Evolutionary conservation across 2,888 invertebrate species (phyloP), one percentile per base, ranked within the genome.

Genomic region (Chirona hameri): DNA sequence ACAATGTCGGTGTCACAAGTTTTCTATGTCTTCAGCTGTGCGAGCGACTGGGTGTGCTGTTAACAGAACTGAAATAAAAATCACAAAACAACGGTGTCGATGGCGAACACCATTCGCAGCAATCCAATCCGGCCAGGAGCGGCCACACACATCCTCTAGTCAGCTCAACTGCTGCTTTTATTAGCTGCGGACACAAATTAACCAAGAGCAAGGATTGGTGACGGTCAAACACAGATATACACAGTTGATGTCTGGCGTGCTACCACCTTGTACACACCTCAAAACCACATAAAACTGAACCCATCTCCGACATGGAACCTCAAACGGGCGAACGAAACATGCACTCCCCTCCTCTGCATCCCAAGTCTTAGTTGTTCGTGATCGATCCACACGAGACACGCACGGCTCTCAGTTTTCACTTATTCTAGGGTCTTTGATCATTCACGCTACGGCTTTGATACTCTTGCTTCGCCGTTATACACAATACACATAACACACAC

Each of bases 1-100:
- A 21, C 76, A 76, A 9, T 76, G 31, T 76, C 29, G 76, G 76
- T 76, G 76, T 76, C 76, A 76, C 76, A 76, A 39, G 76, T 76
- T 76, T 76, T 76, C 31, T 76, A 76, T 76, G 76, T 76, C 27
- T 76, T 21, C 39, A 76, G 21, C 31, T 39, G 76, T 24, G 39
- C 10, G 39, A 29, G 29, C 12, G 76, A 18, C 76, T 39, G 39
- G 76, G 31, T 76, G 76, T 76, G 24, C 14, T 76, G 76, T 76
- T 21, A 24, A 76, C 21, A 1, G 76, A 69, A 76, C 76, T 76
- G 14, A 29, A 76, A 76, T 76, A 76, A 39, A 76, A 69, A 69
- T 29, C 69, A 69, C 69, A 69, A 69, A 69, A 69, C 29, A 69
- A n/a, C 14, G 18, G 18, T 18, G 21, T 18, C 48, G 48, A 12